Percentiles rank a stretch among this genome's conserved stretches.
These are phyloP conservation scores for Pangasius sanitwongsei DNA, from an alignment of 2,797 vertebrate species.

Conservation along the genomic window DNA sequence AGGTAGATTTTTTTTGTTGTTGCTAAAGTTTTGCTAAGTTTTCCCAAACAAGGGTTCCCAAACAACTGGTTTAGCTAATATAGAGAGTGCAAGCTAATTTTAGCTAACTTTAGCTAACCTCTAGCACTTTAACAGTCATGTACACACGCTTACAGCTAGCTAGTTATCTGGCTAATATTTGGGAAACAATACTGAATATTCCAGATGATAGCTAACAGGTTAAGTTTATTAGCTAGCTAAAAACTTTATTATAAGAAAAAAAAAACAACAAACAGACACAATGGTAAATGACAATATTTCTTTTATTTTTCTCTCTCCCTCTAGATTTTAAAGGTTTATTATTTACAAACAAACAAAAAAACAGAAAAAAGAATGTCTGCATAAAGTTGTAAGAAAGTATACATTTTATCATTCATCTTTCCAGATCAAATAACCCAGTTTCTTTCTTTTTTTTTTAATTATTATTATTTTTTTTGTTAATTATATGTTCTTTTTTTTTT, in stretches of 20 bases:
- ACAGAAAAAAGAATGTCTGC: constrained; percentile 79
- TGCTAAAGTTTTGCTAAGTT: neutral
- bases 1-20: neutral
- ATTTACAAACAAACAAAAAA: constrained; percentile 83
- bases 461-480: constrained; percentile 6
- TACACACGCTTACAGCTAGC: too few species aligned
- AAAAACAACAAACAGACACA: constrained; percentile 41
- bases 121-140: neutral
- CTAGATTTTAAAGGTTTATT: constrained; percentile 87
- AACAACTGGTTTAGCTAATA: neutral
- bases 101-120: neutral
- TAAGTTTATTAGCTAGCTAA: neutral
- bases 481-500: constrained; percentile 15
- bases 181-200: neutral
- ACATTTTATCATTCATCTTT: constrained; percentile 72
- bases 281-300: constrained; percentile 81
- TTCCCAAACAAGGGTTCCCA: neutral
- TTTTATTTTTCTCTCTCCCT: constrained; percentile 75
- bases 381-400: constrained; percentile 87
- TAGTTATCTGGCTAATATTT: neutral
- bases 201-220: neutral
- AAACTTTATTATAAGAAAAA: constrained; percentile 53
- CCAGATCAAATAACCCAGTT: constrained; percentile 75
- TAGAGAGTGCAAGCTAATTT: neutral
- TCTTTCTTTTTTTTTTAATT: constrained; percentile 36